Percentiles rank a stretch among this genome's conserved stretches.
phyloP scores from a whole-genome alignment of 2,797 vertebrate genomes.

The Sebastes cheni region DNA sequence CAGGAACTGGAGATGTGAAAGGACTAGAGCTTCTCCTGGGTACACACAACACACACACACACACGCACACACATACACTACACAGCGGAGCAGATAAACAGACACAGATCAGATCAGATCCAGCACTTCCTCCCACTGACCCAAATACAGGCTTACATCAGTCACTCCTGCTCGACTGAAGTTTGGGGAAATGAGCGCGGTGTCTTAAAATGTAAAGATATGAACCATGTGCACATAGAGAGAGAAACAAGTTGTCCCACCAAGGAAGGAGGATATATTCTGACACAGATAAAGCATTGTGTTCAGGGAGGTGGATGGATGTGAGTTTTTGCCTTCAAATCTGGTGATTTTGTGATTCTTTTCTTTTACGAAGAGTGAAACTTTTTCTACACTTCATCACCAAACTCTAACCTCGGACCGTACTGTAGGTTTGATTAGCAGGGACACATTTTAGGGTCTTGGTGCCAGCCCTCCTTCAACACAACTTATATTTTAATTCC shows the following conservation, averaged over 20 bases:
- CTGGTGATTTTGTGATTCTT: neutral
- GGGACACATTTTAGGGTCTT: neutral
- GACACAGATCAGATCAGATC: conserved; percentile 32
- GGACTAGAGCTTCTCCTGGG: conserved; percentile 23
- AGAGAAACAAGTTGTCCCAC: neutral
- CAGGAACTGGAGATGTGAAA: conserved; percentile 40
- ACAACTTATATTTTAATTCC: neutral
- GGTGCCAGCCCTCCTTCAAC: neutral
- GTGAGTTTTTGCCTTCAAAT: neutral
- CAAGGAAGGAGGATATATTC: neutral
- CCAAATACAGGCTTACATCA: conserved; percentile 36
- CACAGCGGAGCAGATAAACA: neutral
- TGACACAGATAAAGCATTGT: neutral
- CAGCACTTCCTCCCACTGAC: conserved; percentile 40
- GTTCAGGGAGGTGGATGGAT: neutral
- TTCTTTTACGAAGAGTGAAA: neutral
- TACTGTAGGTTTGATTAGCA: neutral
- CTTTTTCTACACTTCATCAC: neutral
- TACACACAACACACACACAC: neutral
- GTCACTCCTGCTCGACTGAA: neutral
- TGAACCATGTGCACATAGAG: neutral
- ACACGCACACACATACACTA: neutral
- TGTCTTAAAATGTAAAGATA: conserved; percentile 10
- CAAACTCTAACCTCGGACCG: neutral
- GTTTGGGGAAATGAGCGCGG: neutral